Percentiles rank a stretch among this genome's conserved stretches.
These are phyloP conservation scores for Cydia fagiglandana DNA, from an alignment of 1,140 invertebrate genomes.

Conservation along the genomic window DNA sequence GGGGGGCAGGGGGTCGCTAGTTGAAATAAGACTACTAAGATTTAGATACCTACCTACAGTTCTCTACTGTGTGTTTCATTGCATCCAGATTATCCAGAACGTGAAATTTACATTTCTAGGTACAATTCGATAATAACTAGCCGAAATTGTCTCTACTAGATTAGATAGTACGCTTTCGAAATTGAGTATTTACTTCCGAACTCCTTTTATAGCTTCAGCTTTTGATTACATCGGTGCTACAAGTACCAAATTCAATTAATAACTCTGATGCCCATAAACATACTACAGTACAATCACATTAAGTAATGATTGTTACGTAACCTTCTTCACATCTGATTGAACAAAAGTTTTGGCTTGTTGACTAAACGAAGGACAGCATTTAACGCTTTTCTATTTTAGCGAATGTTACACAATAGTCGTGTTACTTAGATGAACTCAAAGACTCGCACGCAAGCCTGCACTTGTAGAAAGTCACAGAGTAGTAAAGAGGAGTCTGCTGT, in stretches of 20 bases:
- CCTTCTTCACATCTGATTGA: slow-evolving; percentile 6
- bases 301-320: slow-evolving; percentile 1
- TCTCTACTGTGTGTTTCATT: too few relatives aligned
- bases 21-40: too few relatives aligned
- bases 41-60: too few relatives aligned
- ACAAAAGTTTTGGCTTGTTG: slow-evolving; percentile 23
- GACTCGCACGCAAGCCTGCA: slow-evolving; percentile 45
- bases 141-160: too few relatives aligned
- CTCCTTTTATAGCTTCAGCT: background rate
- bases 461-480: slow-evolving; percentile 58
- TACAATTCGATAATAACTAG: too few relatives aligned
- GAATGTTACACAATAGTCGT: slow-evolving; percentile 57
- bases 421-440: slow-evolving; percentile 45
- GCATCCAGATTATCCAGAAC: too few relatives aligned
- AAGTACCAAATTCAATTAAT: slow-evolving; percentile 11
- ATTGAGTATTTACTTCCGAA: background rate
- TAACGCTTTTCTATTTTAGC: slow-evolving; percentile 67
- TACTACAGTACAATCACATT: background rate
- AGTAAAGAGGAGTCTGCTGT: slow-evolving; percentile 17
- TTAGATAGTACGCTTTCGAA: background rate
- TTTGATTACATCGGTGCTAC: background rate
- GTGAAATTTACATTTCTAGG: too few relatives aligned
- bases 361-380: slow-evolving; percentile 38
- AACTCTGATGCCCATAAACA: slow-evolving; percentile 2
- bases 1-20: too few relatives aligned